These are phyloP conservation scores for Pristionchus exspectatus DNA, from an alignment of 2,888 invertebrate species.

Conservation along the genomic window DNA sequence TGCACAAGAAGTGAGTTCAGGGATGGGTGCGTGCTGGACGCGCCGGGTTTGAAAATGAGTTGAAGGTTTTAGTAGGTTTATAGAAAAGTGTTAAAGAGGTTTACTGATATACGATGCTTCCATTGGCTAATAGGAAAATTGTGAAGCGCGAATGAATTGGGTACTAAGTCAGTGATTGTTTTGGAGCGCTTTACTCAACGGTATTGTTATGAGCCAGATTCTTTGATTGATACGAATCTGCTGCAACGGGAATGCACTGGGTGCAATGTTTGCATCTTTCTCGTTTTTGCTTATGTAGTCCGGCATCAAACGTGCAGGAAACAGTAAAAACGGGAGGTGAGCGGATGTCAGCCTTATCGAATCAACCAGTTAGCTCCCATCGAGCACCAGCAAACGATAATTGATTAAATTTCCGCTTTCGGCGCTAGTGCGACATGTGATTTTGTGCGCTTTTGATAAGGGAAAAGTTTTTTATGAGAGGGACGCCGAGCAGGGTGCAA, in stretches of 20 bases:
- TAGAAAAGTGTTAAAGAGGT: no score
- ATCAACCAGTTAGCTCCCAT: background rate
- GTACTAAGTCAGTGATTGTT: no score
- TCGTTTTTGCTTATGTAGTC: background rate
- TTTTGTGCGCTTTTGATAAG: background rate
- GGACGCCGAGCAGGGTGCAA: background rate
- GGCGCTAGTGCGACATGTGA: background rate
- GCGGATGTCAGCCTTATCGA: background rate
- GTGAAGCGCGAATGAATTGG: no score
- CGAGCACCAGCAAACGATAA: background rate
- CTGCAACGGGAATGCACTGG: background rate
- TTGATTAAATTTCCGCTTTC: constrained; percentile 22
- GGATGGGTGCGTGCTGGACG: background rate
- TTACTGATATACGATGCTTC: no score
- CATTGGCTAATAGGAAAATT: no score
- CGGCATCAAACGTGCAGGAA: background rate
- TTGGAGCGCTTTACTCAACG: no score
- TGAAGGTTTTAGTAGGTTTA: no score
- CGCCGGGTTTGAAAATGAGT: background rate
- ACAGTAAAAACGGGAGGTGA: background rate
- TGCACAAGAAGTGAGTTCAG: constrained; percentile 87
- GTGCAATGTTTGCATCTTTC: background rate
- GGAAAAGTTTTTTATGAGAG: background rate
- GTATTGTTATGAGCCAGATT: background rate
- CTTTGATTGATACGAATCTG: background rate